Percentiles rank a stretch among this genome's conserved stretches.
These are phyloP conservation scores for Hyposoter didymator DNA, from an alignment of 2,888 invertebrate species.

Conservation along the genomic window DNA sequence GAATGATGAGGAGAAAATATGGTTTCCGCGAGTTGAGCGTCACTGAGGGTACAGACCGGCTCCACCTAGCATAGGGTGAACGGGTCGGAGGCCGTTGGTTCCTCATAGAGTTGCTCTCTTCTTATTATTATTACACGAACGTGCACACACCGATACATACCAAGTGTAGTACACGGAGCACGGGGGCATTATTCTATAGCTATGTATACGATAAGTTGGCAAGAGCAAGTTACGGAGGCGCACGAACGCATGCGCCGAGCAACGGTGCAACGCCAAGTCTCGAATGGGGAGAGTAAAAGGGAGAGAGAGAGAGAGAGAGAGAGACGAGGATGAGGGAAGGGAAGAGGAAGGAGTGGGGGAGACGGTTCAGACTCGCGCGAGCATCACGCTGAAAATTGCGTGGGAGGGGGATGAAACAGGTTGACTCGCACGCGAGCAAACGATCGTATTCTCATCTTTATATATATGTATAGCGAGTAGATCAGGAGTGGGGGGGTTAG, in stretches of 20 bases:
- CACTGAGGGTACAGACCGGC: slow-evolving; percentile 81
- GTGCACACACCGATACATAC: slow-evolving; percentile 70
- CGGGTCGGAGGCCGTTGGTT: slow-evolving; percentile 84
- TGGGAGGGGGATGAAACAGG: slow-evolving; percentile 78
- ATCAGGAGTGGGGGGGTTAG: slow-evolving; percentile 11
- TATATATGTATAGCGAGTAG: slow-evolving; percentile 11
- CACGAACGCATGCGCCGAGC: slow-evolving; percentile 69
- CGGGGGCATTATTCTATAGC: slow-evolving; percentile 31
- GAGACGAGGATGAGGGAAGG: not conserved
- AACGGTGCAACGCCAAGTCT: slow-evolving; percentile 64
- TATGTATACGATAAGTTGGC: slow-evolving; percentile 37
- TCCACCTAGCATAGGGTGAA: slow-evolving; percentile 83
- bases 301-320: slow-evolving; percentile 5
- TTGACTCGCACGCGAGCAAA: slow-evolving; percentile 81
- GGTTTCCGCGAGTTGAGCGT: slow-evolving; percentile 73
- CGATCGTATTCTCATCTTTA: slow-evolving; percentile 73
- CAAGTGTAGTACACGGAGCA: slow-evolving; percentile 53
- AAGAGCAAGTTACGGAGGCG: slow-evolving; percentile 54
- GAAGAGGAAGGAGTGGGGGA: slow-evolving; percentile 28
- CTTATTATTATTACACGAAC: slow-evolving; percentile 82
- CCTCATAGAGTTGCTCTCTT: slow-evolving; percentile 83
- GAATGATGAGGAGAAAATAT: slow-evolving; percentile 21
- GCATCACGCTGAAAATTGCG: slow-evolving; percentile 63
- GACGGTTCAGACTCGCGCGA: slow-evolving; percentile 62
- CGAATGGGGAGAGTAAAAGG: not conserved